Conservation (phyloP, 2,888 invertebrate genomes). For the Callyntrura guangdongensis region DNA sequence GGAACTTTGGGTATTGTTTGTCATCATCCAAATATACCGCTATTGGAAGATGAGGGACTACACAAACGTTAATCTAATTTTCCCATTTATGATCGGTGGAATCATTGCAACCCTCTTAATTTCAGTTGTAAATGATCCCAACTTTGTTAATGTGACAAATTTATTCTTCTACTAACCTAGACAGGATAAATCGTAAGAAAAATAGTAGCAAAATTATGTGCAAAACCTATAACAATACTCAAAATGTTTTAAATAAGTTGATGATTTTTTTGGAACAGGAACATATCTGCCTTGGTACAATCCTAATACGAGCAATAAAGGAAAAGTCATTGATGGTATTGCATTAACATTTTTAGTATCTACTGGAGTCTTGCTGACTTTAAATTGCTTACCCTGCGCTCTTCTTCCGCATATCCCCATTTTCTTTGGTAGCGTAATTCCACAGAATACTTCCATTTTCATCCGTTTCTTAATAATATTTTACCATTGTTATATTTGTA, state of each 20-base stretch:
- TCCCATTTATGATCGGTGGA: conserved; percentile 19
- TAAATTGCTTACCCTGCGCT: background rate
- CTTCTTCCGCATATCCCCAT: background rate
- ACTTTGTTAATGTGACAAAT: background rate
- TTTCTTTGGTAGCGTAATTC: background rate
- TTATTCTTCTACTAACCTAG: background rate
- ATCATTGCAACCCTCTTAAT: background rate
- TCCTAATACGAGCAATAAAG: background rate
- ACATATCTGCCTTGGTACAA: background rate
- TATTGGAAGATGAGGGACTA: conserved; percentile 7
- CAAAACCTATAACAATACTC: no score
- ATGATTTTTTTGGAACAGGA: no score
- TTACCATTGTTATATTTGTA: conserved; percentile 18
- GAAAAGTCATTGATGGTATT: background rate
- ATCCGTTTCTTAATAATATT: background rate
- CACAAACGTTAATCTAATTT: conserved; percentile 14
- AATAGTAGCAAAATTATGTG: background rate
- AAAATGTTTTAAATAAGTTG: no score
- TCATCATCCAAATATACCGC: background rate
- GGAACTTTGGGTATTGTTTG: background rate
- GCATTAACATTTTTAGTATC: background rate
- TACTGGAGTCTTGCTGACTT: background rate
- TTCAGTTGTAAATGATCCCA: background rate
- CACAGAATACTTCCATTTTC: background rate
- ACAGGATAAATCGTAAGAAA: conserved; percentile 21